Conservation (phyloP, 2,113 vertebrate species). For the Accipiter virgatus region DNA sequence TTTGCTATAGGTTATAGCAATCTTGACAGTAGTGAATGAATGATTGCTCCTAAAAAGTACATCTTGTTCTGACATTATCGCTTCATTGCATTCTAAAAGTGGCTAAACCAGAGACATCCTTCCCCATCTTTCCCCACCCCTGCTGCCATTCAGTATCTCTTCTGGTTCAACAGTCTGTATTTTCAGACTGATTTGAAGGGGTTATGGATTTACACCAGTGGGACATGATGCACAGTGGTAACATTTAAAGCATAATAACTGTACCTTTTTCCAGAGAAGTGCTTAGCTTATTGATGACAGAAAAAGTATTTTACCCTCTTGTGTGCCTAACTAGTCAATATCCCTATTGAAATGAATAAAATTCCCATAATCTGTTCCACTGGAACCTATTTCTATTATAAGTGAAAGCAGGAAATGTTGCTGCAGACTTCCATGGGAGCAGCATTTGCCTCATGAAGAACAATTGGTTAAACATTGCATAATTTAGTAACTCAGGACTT, state of each 20-base stretch:
- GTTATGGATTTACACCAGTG: background rate
- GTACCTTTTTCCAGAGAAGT: slow-evolving; percentile 6
- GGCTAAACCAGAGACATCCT: slow-evolving; percentile 10
- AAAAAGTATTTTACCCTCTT: background rate
- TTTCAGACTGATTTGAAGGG: background rate
- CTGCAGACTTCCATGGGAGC: background rate
- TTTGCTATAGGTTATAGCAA: slow-evolving; percentile 33
- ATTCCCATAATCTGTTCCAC: background rate
- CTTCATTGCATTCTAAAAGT: slow-evolving; percentile 22
- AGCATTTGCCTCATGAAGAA: background rate
- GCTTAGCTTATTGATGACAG: slow-evolving; percentile 1
- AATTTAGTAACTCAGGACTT: background rate
- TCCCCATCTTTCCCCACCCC: background rate
- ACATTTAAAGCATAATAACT: background rate
- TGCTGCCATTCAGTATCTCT: slow-evolving; percentile 19
- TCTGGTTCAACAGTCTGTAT: background rate
- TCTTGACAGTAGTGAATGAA: slow-evolving; percentile 46
- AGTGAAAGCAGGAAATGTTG: background rate
- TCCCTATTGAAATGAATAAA: background rate
- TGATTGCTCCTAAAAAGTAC: slow-evolving; percentile 53
- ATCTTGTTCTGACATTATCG: slow-evolving; percentile 39
- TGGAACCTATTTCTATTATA: background rate
- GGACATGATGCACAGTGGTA: background rate
- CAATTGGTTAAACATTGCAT: background rate
- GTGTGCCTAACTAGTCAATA: background rate